phyloP scores from a whole-genome alignment of 2,797 vertebrate species.

The Chelon labrosus region DNA sequence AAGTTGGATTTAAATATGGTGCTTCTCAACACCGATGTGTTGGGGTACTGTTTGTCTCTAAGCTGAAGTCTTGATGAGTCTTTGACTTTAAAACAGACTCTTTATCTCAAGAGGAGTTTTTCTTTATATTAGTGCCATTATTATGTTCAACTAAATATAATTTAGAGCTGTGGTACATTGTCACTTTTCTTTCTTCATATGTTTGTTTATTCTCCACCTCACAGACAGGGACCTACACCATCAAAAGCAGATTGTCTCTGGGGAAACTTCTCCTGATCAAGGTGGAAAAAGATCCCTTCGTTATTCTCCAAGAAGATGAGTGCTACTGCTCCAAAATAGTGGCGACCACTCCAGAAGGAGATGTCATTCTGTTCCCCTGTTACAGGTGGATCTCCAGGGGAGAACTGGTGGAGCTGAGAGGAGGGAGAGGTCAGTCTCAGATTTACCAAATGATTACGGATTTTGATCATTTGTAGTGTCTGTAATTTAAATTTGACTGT shows the following conservation, averaged over 20 bases:
- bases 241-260: slow-evolving; percentile 27
- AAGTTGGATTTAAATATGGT: slow-evolving; percentile 20
- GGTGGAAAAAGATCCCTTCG: slow-evolving; percentile 56
- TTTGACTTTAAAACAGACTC: too few species aligned
- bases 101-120: too few species aligned
- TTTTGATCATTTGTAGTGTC: too few species aligned
- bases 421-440: slow-evolving; percentile 54
- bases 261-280: slow-evolving; percentile 56
- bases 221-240: slow-evolving; percentile 37
- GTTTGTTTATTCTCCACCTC: background rate
- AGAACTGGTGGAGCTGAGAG: slow-evolving; percentile 55
- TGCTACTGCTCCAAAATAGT: slow-evolving; percentile 62
- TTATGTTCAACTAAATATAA: too few species aligned
- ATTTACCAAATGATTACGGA: too few species aligned
- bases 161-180: too few species aligned
- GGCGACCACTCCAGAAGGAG: slow-evolving; percentile 54
- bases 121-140: too few species aligned
- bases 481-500: background rate
- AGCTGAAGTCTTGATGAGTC: too few species aligned
- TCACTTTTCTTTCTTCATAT: too few species aligned
- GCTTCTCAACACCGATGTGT: too few species aligned
- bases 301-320: slow-evolving; percentile 28
- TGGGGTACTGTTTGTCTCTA: too few species aligned
- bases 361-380: slow-evolving; percentile 67
- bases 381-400: slow-evolving; percentile 61